Evolutionary conservation across 2,888 invertebrate species (phyloP), one percentile per base, ranked within the genome.

Genomic region (Megalurothrips usitatus): DNA sequence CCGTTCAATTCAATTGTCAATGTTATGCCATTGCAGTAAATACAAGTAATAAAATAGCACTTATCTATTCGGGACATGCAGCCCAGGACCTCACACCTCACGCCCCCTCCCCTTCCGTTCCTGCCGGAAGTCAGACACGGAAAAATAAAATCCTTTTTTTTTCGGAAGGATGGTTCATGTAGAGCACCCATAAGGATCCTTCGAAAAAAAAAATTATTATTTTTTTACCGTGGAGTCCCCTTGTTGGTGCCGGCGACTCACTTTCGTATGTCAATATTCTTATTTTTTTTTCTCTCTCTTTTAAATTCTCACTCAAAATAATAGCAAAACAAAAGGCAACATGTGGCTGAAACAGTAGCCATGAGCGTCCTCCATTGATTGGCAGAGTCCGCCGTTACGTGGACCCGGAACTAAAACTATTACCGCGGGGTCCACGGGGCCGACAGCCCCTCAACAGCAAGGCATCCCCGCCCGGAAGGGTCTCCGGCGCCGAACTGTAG

Each of bases 11-110:
- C 68, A 75, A 26, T 75, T 75, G 68, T 75, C 68, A 75, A 75
- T 26, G 68, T 75, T 75, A 19, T 75, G 68, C 23, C 68, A 75
- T 75, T 75, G 68, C 68, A 75, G 68, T 75, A 23, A 75, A 75
- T 75, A 75, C 68, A 75, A 75, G 68, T 75, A 75, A 75, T 75
- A 75, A 75, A 75, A 75, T 75, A 75, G 68, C 68, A 26, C 68
- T 75, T 75, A 75, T 75, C 68, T 75, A 75, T 26, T 75, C 68
- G 12, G 26, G 68, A 58, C 58, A 19, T 75, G 52, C 11, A 17
- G 17, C 17, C 11, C 10, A 75, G 68, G 34, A 43, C 68, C 9
- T 75, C 12, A 12, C 68, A 26, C 68, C 14, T 58, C 58, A 14
- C 52, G 17, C 52, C 17, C 52, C 52, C 52, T 52, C 12, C 26